These are phyloP conservation scores for Cryptocephalus moraei DNA, from an alignment of 2,888 invertebrate genomes.

Conservation along the genomic window DNA sequence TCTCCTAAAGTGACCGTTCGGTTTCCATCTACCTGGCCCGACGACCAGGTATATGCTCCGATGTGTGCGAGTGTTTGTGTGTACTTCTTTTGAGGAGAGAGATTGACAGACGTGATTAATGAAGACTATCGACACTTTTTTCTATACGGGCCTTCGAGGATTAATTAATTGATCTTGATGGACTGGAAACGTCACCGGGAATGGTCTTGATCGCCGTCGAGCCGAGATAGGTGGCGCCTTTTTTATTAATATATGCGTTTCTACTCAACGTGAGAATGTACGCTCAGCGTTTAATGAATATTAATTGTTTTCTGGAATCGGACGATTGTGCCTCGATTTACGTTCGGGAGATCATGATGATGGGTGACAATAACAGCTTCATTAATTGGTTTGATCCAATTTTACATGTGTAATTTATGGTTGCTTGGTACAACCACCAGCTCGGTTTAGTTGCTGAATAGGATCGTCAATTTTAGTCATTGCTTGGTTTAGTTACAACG, in stretches of 20 bases:
- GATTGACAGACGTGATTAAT: conserved; percentile 22
- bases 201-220: conserved; percentile 8
- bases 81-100: conserved; percentile 14
- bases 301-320: too few relatives aligned
- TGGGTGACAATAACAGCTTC: too few relatives aligned
- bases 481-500: too few relatives aligned
- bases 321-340: too few relatives aligned
- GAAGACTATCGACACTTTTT: conserved; percentile 24
- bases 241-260: conserved; percentile 3
- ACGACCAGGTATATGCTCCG: conserved; percentile 12
- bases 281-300: too few relatives aligned
- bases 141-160: conserved; percentile 14
- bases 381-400: too few relatives aligned
- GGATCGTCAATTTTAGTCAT: too few relatives aligned
- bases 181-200: conserved; percentile 19
- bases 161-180: conserved; percentile 26
- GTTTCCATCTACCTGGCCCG: conserved; percentile 9
- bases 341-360: too few relatives aligned
- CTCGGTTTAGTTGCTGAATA: too few relatives aligned
- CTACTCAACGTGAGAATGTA: not conserved
- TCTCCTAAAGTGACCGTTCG: not conserved
- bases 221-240: conserved; percentile 15
- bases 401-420: too few relatives aligned
- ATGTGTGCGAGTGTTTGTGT: too few relatives aligned
- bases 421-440: too few relatives aligned